Evolutionary conservation across 2,797 vertebrate genomes (phyloP).

Genomic region (Tokudaia muenninki): DNA sequence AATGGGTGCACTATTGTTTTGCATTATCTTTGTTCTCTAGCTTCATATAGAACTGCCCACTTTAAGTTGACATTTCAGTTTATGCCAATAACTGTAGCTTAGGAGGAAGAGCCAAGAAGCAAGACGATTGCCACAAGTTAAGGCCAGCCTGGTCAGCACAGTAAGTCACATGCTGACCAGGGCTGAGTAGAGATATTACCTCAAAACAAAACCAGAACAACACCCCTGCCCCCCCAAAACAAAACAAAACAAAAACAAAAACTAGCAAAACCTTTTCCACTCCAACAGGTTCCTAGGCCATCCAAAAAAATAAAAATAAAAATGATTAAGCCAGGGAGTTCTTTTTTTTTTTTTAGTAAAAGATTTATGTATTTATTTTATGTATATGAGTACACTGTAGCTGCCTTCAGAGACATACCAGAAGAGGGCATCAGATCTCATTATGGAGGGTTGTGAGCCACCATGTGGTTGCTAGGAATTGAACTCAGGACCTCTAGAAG

Average conservation of each 20-base stretch:
- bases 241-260: neutral
- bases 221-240: rapidly evolving
- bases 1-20: neutral
- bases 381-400: no score
- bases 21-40: neutral
- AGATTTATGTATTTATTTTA: no score
- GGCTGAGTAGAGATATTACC: neutral
- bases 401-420: no score
- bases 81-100: neutral
- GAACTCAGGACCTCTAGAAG: no score
- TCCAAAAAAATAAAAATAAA: neutral
- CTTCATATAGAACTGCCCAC: neutral
- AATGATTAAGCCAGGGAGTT: neutral
- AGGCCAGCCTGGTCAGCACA: neutral
- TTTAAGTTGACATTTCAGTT: neutral
- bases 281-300: neutral
- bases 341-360: neutral
- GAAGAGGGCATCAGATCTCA: no score
- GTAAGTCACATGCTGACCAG: neutral
- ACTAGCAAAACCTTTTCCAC: neutral
- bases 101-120: no score
- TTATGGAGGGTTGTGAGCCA: no score
- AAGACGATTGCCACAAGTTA: neutral
- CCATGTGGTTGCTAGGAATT: no score
- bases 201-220: neutral